Evolutionary conservation across 2,888 invertebrate species (phyloP).

Genomic region (Augiades crinisus): DNA sequence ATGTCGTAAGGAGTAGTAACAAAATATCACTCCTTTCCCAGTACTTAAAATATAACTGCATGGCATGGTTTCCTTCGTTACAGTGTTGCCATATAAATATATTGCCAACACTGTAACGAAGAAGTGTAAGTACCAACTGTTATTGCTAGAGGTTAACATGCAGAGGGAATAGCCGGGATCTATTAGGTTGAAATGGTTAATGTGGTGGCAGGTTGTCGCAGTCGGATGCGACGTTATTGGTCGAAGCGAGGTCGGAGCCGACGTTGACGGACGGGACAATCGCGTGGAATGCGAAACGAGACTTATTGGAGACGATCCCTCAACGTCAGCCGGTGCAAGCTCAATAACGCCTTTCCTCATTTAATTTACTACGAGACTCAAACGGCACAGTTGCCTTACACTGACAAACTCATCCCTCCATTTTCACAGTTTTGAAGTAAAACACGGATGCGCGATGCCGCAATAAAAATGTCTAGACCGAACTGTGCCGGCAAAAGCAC

Average conservation of each 20-base stretch:
- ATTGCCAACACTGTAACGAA: too few relatives aligned
- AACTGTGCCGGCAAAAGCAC: conserved; percentile 13
- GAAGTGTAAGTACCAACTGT: too few relatives aligned
- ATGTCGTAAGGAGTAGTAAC: too few relatives aligned
- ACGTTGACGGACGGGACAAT: conserved; percentile 73
- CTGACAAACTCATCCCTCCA: neutral
- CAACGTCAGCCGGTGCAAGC: conserved; percentile 54
- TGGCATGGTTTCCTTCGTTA: too few relatives aligned
- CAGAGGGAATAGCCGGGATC: neutral
- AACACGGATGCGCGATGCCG: conserved; percentile 16
- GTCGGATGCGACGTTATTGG: conserved; percentile 48
- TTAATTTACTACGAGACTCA: conserved; percentile 42
- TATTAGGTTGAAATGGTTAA: conserved; percentile 15
- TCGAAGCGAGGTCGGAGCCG: conserved; percentile 39
- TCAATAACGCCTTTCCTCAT: conserved; percentile 47
- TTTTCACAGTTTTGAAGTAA: conserved; percentile 12
- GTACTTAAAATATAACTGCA: too few relatives aligned
- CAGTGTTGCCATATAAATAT: too few relatives aligned
- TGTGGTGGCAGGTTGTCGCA: conserved; percentile 12
- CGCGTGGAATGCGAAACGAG: conserved; percentile 58
- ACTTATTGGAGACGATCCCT: conserved; percentile 72
- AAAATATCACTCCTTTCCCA: too few relatives aligned
- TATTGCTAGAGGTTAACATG: too few relatives aligned
- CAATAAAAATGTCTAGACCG: conserved; percentile 29
- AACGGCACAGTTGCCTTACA: conserved; percentile 34